Conservation (phyloP, 2,797 vertebrate species). For the Pangasius larnaudii region DNA sequence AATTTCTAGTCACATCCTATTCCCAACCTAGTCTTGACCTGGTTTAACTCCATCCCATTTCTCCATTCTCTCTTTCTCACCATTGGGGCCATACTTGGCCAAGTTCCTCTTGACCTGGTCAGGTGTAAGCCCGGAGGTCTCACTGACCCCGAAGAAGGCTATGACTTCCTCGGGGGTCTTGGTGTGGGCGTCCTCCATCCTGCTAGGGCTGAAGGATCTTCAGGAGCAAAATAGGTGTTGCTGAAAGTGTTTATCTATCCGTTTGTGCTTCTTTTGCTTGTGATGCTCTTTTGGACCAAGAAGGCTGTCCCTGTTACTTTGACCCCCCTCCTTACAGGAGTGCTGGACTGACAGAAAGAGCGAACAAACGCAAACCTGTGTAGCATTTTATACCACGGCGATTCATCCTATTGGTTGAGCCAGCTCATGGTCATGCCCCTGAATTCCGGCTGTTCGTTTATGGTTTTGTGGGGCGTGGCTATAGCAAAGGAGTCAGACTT, state of each 20-base stretch:
- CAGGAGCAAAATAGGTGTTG: slow-evolving; percentile 50
- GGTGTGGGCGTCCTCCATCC: slow-evolving; percentile 85
- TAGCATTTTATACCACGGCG: slow-evolving; percentile 74
- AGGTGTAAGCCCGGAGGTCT: slow-evolving; percentile 76
- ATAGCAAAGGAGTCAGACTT: slow-evolving; percentile 62
- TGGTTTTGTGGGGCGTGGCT: slow-evolving; percentile 51
- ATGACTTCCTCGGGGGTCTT: slow-evolving; percentile 81
- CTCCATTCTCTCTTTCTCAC: slow-evolving; percentile 72
- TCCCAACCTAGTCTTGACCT: background rate
- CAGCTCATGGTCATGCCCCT: slow-evolving; percentile 63
- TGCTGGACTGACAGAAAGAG: slow-evolving; percentile 83
- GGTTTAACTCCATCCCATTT: background rate
- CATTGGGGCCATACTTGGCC: slow-evolving; percentile 87
- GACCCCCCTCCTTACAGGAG: slow-evolving; percentile 74
- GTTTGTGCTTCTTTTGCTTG: slow-evolving; percentile 55
- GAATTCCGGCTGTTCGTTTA: slow-evolving; percentile 67
- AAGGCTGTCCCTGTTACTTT: slow-evolving; percentile 57
- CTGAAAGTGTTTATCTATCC: slow-evolving; percentile 65
- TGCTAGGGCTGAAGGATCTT: slow-evolving; percentile 71
- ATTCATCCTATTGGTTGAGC: slow-evolving; percentile 69
- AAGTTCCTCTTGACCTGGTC: slow-evolving; percentile 88
- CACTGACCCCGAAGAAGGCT: slow-evolving; percentile 83
- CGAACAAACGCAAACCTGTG: slow-evolving; percentile 66
- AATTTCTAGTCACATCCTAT: background rate
- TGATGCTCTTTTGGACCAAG: slow-evolving; percentile 65